A percentile compares a stretch with the other conserved stretches of the same genome.
These are phyloP conservation scores for Stenodema calcarata DNA, from an alignment of 2,888 invertebrate genomes.

Conservation along the genomic window DNA sequence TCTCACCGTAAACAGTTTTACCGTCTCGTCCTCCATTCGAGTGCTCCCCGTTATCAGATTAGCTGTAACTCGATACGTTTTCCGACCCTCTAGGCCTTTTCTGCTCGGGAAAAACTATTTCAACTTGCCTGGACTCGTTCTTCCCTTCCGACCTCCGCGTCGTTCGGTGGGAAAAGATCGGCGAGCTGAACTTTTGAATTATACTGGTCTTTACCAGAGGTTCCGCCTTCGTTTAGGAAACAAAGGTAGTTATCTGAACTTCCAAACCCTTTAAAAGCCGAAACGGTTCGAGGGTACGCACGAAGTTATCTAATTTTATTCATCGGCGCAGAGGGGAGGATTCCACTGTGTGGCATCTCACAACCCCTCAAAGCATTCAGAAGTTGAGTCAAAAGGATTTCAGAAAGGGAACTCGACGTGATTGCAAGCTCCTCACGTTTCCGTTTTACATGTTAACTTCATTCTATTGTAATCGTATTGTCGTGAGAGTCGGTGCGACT, in stretches of 20 bases:
- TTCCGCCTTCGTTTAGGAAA: background rate
- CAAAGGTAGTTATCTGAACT: background rate
- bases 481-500: too few relatives aligned
- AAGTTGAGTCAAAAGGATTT: background rate
- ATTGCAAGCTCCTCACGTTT: background rate
- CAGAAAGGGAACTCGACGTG: background rate
- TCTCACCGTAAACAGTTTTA: slow-evolving; percentile 8
- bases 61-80: slow-evolving; percentile 1
- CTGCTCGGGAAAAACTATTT: background rate
- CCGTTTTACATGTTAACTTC: background rate
- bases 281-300: background rate
- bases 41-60: background rate
- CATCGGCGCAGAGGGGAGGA: background rate
- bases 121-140: background rate
- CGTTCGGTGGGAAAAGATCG: background rate
- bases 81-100: background rate
- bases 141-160: background rate
- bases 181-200: background rate
- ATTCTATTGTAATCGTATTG: background rate
- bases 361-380: background rate
- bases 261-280: background rate
- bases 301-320: slow-evolving; percentile 2
- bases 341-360: background rate
- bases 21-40: background rate
- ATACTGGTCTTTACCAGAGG: background rate